These are phyloP conservation scores for Micromussa lordhowensis DNA, from an alignment of 92 coral and sea anemone genomes.

Conservation along the genomic window DNA sequence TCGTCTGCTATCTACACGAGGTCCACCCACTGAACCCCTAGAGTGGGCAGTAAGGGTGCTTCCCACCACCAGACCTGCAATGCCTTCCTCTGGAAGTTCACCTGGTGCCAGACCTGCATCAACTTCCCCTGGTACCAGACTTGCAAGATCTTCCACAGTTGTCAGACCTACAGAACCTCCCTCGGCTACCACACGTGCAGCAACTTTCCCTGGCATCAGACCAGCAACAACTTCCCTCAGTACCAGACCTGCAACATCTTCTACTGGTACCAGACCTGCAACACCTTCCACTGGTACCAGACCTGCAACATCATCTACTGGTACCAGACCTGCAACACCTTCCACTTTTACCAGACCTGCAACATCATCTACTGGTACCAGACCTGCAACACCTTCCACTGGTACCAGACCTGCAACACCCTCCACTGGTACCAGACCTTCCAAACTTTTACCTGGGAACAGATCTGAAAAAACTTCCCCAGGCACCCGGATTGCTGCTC, in stretches of 20 bases:
- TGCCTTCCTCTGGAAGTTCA: neutral
- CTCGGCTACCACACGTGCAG: no score
- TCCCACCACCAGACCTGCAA: slow-evolving; percentile 1
- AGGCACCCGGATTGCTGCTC: neutral
- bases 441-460: neutral
- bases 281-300: neutral
- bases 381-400: neutral
- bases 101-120: neutral
- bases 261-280: neutral
- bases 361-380: neutral
- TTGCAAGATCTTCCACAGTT: no score
- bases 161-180: no score
- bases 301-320: neutral
- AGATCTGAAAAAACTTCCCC: neutral
- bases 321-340: neutral
- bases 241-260: neutral
- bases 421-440: neutral
- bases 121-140: no score
- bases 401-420: neutral
- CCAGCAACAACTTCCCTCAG: neutral
- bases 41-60: neutral
- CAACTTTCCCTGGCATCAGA: neutral
- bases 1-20: neutral
- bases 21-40: neutral
- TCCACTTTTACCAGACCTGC: neutral